These are phyloP conservation scores for Melanerpes formicivorus DNA, from an alignment of 2,113 vertebrate genomes.

Conservation along the genomic window DNA sequence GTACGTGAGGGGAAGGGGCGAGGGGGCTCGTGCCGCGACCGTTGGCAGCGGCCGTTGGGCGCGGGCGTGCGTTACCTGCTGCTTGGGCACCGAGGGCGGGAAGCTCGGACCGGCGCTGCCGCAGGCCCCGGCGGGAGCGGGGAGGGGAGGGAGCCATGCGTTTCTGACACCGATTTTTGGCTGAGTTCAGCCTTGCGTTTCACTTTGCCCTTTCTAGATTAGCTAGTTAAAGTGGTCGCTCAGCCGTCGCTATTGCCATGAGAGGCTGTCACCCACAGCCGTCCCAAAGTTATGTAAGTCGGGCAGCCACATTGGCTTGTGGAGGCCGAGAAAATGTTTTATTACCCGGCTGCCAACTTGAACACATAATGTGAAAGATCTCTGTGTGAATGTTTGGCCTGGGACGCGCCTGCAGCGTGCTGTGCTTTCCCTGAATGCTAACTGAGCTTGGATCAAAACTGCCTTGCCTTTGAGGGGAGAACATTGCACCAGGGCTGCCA, in stretches of 20 bases:
- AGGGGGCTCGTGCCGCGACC: not conserved
- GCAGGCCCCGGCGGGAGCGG: not conserved
- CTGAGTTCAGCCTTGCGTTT: rapidly evolving
- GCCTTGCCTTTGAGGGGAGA: not conserved
- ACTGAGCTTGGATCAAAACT: not conserved
- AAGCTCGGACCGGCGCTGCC: not conserved
- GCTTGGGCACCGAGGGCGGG: not conserved
- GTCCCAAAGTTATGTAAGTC: not conserved
- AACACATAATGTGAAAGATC: not conserved
- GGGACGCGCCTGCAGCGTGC: not conserved
- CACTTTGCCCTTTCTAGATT: rapidly evolving
- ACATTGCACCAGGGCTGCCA: not conserved
- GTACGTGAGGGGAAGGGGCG: not conserved
- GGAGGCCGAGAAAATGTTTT: not conserved
- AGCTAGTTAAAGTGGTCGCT: rapidly evolving
- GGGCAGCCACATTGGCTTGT: not conserved
- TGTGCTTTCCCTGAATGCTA: not conserved
- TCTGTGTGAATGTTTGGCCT: rapidly evolving
- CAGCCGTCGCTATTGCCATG: rapidly evolving
- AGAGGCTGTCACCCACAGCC: not conserved
- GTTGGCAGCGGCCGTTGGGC: not conserved
- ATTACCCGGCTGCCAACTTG: not conserved
- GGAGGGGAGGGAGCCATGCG: not conserved
- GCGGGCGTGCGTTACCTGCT: not conserved
- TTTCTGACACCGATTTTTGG: rapidly evolving